phyloP scores from a whole-genome alignment of 1,140 invertebrate species.

The Cotesia glomerata region DNA sequence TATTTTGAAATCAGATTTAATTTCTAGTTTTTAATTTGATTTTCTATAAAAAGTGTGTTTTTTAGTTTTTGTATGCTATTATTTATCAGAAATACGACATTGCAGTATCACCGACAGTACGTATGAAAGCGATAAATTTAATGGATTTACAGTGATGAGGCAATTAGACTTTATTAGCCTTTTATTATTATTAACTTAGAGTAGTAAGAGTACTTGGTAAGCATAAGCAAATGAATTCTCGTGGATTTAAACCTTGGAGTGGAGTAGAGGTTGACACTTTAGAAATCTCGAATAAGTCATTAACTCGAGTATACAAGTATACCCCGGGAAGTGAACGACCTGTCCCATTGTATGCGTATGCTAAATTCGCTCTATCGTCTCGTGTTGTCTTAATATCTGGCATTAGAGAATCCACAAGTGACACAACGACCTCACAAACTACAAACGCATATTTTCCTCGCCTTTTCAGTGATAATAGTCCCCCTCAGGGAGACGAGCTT shows the following conservation, averaged over 20 bases:
- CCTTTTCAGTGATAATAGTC: background rate
- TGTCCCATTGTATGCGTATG: constrained; percentile 39
- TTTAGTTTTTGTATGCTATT: no score
- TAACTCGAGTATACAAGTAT: background rate
- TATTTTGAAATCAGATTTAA: no score
- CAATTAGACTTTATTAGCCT: no score
- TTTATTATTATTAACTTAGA: no score
- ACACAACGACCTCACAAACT: constrained; percentile 3
- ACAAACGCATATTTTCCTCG: constrained; percentile 5
- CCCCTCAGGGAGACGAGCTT: background rate
- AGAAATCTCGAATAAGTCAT: constrained; percentile 18
- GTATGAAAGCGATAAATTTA: no score
- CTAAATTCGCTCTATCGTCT: constrained; percentile 34
- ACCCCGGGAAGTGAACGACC: background rate
- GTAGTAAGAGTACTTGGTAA: no score
- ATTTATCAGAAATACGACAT: no score
- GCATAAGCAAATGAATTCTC: no score
- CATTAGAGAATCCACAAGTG: constrained; percentile 4
- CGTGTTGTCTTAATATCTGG: background rate
- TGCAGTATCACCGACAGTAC: no score
- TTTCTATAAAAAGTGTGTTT: no score
- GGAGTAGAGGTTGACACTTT: constrained; percentile 21
- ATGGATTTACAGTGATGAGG: no score
- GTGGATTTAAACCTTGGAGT: constrained; percentile 14
- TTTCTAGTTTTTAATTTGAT: no score